A percentile compares a stretch with the other conserved stretches of the same genome.
Evolutionary conservation across 2,888 invertebrate species (phyloP).

Genomic region (Himalopsyche anomala): DNA sequence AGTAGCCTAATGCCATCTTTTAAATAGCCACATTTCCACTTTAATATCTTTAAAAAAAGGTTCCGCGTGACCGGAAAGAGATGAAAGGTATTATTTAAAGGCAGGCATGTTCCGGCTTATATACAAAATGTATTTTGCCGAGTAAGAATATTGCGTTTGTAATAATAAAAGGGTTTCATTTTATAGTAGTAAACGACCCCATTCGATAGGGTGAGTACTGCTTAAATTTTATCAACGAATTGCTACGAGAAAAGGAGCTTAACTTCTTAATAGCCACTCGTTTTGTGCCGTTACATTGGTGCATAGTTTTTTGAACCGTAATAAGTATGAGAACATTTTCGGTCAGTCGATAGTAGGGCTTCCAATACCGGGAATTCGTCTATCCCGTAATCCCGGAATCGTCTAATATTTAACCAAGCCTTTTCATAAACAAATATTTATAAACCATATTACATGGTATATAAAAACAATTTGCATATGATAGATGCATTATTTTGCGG

Average conservation of each 20-base stretch:
- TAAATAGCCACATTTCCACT: not conserved
- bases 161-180: slow-evolving; percentile 27
- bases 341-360: too few relatives aligned
- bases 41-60: not conserved
- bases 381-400: too few relatives aligned
- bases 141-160: slow-evolving; percentile 22
- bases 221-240: slow-evolving; percentile 32
- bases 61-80: slow-evolving; percentile 24
- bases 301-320: not conserved
- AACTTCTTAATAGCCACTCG: not conserved
- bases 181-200: slow-evolving; percentile 28
- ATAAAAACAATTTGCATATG: too few relatives aligned
- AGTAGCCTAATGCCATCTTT: too few relatives aligned
- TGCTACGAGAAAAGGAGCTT: not conserved
- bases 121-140: slow-evolving; percentile 17
- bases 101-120: slow-evolving; percentile 7
- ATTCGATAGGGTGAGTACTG: slow-evolving; percentile 5
- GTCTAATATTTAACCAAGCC: too few relatives aligned
- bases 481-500: too few relatives aligned
- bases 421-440: too few relatives aligned
- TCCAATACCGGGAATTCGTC: too few relatives aligned
- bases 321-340: too few relatives aligned
- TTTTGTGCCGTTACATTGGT: not conserved
- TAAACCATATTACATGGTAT: too few relatives aligned
- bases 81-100: slow-evolving; percentile 30